Percentiles rank a stretch among this genome's conserved stretches.
Conservation (phyloP, 1,140 invertebrate genomes). For the Ceratosolen solmsi region DNA sequence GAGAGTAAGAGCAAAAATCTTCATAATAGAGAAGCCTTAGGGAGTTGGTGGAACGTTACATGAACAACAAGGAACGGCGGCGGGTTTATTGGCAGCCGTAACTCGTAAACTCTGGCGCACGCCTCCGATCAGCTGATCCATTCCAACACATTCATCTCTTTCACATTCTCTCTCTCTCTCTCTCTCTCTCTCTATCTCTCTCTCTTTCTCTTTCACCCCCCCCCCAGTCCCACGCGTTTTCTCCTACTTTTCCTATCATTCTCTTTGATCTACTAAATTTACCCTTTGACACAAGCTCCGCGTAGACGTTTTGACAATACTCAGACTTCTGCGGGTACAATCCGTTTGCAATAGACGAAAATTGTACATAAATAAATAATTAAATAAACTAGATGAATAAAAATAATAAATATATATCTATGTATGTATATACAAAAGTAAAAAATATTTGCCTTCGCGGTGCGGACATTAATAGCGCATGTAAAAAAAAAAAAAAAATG, state of each 20-base stretch:
- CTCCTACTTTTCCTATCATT: too few species aligned
- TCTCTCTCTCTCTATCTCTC: slow-evolving; percentile 56
- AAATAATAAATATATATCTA: too few species aligned
- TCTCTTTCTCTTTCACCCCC: neutral
- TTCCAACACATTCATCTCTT: slow-evolving; percentile 67
- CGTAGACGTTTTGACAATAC: too few species aligned
- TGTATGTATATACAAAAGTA: too few species aligned
- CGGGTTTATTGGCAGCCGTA: slow-evolving; percentile 74
- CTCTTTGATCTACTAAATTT: neutral
- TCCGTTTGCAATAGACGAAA: too few species aligned
- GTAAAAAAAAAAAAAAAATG: neutral
- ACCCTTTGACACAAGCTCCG: slow-evolving; percentile 51
- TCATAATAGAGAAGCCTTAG: slow-evolving; percentile 54
- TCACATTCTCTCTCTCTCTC: slow-evolving; percentile 24
- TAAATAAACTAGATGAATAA: too few species aligned
- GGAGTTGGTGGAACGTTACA: slow-evolving; percentile 68
- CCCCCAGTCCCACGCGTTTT: too few species aligned
- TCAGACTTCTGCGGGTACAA: too few species aligned
- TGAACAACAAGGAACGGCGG: slow-evolving; percentile 69
- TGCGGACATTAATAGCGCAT: neutral
- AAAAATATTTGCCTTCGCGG: neutral
- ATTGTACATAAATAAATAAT: neutral
- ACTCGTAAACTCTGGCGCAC: slow-evolving; percentile 73
- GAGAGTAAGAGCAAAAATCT: too few species aligned
- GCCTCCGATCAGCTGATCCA: slow-evolving; percentile 74